Conservation (phyloP, 2,113 vertebrate species). For the Chroicocephalus ridibundus region DNA sequence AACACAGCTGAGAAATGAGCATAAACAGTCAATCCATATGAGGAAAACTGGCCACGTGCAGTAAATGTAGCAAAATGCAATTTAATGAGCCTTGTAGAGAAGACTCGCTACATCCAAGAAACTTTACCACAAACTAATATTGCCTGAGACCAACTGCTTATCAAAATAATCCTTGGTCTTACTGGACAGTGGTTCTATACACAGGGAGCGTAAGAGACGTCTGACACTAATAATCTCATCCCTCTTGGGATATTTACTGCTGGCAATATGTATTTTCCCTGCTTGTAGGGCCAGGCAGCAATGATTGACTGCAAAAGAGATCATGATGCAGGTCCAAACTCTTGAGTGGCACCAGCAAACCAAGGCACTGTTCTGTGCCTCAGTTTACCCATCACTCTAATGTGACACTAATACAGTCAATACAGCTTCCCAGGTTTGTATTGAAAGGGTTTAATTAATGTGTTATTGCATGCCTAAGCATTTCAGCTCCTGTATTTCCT, state of each 20-base stretch:
- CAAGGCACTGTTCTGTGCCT: background rate
- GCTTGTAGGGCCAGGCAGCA: background rate
- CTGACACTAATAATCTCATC: background rate
- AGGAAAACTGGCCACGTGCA: constrained; percentile 16
- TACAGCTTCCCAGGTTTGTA: background rate
- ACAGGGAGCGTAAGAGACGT: background rate
- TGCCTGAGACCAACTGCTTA: constrained; percentile 32
- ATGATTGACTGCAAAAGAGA: background rate
- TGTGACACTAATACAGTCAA: background rate
- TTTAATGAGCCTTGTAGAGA: constrained; percentile 50
- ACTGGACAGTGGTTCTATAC: constrained; percentile 13
- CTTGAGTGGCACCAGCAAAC: background rate
- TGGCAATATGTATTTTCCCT: background rate
- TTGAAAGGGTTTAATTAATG: background rate
- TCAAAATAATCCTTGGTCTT: constrained; percentile 43
- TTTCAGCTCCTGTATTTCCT: background rate
- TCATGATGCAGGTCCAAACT: background rate
- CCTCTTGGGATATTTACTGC: background rate
- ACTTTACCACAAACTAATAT: constrained; percentile 29
- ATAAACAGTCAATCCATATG: constrained; percentile 1
- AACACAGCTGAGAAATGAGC: constrained; percentile 45
- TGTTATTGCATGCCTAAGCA: background rate
- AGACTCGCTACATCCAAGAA: constrained; percentile 39
- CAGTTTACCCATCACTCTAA: background rate
- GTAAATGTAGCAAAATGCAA: constrained; percentile 54